Evolutionary conservation across 2,888 invertebrate species (phyloP).

Genomic region (Caenorhabditis uteleia): DNA sequence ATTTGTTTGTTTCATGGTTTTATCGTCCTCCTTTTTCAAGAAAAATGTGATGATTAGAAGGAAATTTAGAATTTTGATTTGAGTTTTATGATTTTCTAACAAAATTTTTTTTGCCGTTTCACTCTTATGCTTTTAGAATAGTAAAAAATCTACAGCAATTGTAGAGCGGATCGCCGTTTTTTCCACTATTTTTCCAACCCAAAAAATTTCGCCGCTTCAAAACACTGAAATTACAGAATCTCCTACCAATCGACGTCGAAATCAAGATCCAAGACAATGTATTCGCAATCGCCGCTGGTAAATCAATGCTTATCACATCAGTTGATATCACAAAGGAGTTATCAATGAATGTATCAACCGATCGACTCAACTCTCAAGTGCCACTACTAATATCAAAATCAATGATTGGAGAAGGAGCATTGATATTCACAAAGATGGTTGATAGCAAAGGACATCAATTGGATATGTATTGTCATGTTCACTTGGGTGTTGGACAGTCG

Average conservation of each 20-base stretch:
- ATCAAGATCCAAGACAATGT: conserved; percentile 63
- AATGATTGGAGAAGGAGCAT: conserved; percentile 28
- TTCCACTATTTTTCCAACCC: no score
- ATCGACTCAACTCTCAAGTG: conserved; percentile 82
- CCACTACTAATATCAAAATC: conserved; percentile 73
- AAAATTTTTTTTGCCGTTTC: no score
- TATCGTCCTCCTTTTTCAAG: no score
- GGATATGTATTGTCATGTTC: conserved; percentile 55
- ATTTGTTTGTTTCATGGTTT: no score
- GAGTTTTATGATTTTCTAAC: no score
- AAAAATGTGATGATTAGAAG: no score
- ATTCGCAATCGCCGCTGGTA: conserved; percentile 72
- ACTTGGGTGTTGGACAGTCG: conserved; percentile 67
- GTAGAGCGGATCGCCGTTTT: no score
- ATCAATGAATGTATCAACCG: conserved; percentile 74
- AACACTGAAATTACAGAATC: conserved; percentile 83
- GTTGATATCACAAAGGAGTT: conserved; percentile 67
- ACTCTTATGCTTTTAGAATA: no score
- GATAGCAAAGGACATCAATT: conserved; percentile 48
- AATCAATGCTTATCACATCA: conserved; percentile 67
- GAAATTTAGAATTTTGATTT: no score
- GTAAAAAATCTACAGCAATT: no score
- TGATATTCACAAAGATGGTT: conserved; percentile 37
- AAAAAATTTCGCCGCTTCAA: no score
- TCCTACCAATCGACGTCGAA: conserved; percentile 78